Evolutionary conservation across 2,888 invertebrate genomes (phyloP).

Genomic region (Aquatica leii): DNA sequence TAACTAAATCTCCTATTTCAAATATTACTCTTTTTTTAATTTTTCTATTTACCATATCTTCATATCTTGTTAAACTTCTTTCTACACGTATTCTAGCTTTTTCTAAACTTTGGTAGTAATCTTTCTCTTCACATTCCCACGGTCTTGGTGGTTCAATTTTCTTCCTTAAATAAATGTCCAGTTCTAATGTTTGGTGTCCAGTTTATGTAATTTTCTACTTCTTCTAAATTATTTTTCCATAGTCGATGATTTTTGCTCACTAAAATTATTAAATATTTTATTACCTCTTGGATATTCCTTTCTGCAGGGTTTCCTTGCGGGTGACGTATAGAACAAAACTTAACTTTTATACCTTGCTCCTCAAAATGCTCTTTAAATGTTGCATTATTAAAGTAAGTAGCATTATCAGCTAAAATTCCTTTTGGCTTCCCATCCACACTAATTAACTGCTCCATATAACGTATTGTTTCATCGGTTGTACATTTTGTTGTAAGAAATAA

Average conservation of each 20-base stretch:
- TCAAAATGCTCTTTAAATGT: background rate
- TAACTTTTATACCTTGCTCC: background rate
- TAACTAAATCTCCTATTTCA: too few species aligned
- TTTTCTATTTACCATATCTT: too few species aligned
- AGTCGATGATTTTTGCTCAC: background rate
- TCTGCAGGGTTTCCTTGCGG: background rate
- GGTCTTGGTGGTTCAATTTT: background rate
- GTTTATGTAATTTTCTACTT: background rate
- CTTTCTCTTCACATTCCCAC: too few species aligned
- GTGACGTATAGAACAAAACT: background rate
- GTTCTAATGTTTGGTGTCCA: background rate
- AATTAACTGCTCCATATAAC: background rate
- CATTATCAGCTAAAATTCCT: background rate
- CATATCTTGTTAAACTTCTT: too few species aligned
- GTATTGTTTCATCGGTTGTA: background rate
- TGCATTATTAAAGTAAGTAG: background rate
- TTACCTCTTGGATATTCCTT: background rate
- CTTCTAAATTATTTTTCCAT: background rate
- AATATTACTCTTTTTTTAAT: too few species aligned
- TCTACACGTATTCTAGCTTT: too few species aligned
- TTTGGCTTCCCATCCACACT: background rate
- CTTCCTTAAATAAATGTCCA: background rate
- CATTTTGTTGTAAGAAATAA: background rate
- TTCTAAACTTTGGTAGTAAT: too few species aligned
- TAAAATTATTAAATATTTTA: background rate